Conservation (phyloP, 2,113 vertebrate genomes). For the Myxocyprinus asiaticus region DNA sequence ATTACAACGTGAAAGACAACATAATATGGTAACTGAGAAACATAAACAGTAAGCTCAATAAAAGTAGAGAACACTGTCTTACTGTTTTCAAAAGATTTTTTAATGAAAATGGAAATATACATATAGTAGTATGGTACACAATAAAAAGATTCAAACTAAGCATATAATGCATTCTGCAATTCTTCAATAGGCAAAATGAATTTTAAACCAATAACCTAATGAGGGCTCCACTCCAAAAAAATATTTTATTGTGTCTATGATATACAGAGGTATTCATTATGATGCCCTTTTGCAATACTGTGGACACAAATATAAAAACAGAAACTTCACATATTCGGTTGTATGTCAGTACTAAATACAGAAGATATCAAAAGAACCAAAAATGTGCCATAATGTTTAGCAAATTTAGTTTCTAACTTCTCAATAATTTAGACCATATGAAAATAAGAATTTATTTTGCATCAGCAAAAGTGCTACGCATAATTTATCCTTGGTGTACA, state of each 20-base stretch:
- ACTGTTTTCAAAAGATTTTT: conserved; percentile 59
- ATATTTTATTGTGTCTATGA: conserved; percentile 8
- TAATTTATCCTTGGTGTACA: background rate
- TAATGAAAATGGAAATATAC: conserved; percentile 77
- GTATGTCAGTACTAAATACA: conserved; percentile 19
- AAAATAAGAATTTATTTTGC: background rate
- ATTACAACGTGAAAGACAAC: too few relatives aligned
- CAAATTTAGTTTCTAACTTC: background rate
- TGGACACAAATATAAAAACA: conserved; percentile 19
- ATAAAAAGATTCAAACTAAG: conserved; percentile 45
- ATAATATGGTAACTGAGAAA: too few relatives aligned
- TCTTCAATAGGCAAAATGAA: conserved; percentile 20
- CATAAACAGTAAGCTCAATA: too few relatives aligned
- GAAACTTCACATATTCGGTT: conserved; percentile 34
- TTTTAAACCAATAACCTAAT: conserved; percentile 16
- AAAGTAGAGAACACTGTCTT: background rate
- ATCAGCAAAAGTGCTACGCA: conserved; percentile 3
- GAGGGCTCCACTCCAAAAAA: conserved; percentile 4
- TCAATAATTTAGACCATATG: background rate
- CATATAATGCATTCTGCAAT: conserved; percentile 13
- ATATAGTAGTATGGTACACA: conserved; percentile 67
- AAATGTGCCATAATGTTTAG: background rate
- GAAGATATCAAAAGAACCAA: background rate
- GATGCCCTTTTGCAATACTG: conserved; percentile 14
- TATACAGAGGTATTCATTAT: conserved; percentile 39